Conservation (phyloP, 2,113 vertebrate species). For the Proteles cristata region DNA sequence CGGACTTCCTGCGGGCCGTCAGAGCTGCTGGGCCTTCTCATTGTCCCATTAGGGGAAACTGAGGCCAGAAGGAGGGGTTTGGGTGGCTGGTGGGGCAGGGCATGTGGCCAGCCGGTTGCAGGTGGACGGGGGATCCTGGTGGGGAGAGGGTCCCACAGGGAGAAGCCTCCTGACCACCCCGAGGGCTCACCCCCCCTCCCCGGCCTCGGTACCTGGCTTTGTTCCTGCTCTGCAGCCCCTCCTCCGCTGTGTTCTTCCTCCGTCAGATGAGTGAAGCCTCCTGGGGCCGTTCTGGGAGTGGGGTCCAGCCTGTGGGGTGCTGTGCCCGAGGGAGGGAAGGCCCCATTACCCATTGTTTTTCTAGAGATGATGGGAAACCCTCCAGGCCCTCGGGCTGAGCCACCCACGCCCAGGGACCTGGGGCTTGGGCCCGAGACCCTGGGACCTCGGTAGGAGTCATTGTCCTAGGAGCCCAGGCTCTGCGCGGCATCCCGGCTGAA, state of each 20-base stretch:
- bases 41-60: neutral
- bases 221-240: neutral
- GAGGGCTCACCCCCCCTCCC: too few species aligned
- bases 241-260: neutral
- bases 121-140: neutral
- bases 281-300: neutral
- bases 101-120: rapidly evolving
- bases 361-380: neutral
- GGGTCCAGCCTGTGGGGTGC: neutral
- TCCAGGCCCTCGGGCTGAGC: neutral
- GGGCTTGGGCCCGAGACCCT: neutral
- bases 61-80: neutral
- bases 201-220: neutral
- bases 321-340: neutral
- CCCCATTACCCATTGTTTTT: neutral
- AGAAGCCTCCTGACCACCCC: neutral
- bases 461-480: neutral
- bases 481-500: neutral
- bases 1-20: too few species aligned
- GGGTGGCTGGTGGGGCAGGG: neutral
- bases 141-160: neutral
- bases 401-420: neutral
- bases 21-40: too few species aligned
- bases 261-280: neutral
- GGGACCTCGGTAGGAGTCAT: neutral